Evolutionary conservation across 1,140 invertebrate species (phyloP).

Genomic region (Drosophila lacteicornis): DNA sequence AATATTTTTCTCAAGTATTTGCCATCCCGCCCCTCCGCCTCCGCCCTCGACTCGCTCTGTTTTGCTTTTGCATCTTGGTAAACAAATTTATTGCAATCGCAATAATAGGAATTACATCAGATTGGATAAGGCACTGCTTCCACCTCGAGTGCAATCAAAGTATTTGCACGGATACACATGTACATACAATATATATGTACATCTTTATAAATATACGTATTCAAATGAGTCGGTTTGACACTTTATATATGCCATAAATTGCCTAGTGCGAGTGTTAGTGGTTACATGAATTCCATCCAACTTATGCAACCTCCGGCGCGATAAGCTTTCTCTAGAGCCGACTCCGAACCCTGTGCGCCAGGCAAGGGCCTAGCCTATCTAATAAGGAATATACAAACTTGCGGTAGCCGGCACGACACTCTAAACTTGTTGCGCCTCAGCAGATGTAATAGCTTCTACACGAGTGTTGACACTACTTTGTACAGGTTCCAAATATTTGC

Average conservation of each 20-base stretch:
- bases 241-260: slow-evolving; percentile 43
- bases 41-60: slow-evolving; percentile 5
- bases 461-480: slow-evolving; percentile 24
- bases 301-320: slow-evolving; percentile 51
- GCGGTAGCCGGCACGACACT: slow-evolving; percentile 10
- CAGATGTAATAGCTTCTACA: slow-evolving; percentile 45
- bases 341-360: slow-evolving; percentile 2
- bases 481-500: slow-evolving; percentile 17
- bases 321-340: slow-evolving; percentile 15
- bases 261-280: slow-evolving; percentile 3
- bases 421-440: slow-evolving; percentile 33
- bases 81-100: slow-evolving; percentile 60
- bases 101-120: slow-evolving; percentile 68
- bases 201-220: neutral
- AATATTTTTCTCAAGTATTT: slow-evolving; percentile 36
- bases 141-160: neutral
- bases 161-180: slow-evolving; percentile 4
- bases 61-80: slow-evolving; percentile 36
- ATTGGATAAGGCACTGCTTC: slow-evolving; percentile 31
- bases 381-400: slow-evolving; percentile 36
- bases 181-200: neutral
- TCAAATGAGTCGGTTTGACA: slow-evolving; percentile 11
- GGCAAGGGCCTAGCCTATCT: slow-evolving; percentile 1
- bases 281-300: slow-evolving; percentile 22
- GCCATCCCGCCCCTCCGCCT: slow-evolving; percentile 1